phyloP scores from a whole-genome alignment of 2,113 vertebrate genomes.

The Hiodon alosoides region DNA sequence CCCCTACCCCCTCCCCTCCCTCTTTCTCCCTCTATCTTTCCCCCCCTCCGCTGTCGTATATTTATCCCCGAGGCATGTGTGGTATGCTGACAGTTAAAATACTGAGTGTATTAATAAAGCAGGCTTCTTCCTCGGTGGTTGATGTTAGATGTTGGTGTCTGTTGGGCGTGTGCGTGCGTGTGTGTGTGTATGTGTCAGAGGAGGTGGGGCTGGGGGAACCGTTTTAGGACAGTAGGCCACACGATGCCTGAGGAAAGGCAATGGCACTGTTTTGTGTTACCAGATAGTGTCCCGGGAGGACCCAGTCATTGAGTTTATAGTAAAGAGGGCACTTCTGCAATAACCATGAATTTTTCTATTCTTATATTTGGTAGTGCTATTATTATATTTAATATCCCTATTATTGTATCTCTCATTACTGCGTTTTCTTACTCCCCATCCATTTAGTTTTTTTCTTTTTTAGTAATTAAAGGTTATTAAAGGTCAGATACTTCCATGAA shows the following conservation, averaged over 20 bases:
- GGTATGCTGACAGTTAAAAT: conserved; percentile 35
- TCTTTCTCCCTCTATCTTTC: conserved; percentile 25
- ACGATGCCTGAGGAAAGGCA: conserved; percentile 53
- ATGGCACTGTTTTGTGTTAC: conserved; percentile 59
- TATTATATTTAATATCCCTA: conserved; percentile 39
- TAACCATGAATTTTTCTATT: conserved; percentile 42
- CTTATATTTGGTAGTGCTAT: conserved; percentile 42
- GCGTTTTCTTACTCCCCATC: conserved; percentile 14
- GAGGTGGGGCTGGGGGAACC: conserved; percentile 16
- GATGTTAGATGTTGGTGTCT: not conserved
- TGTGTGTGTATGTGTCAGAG: conserved; percentile 15
- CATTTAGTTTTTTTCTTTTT: conserved; percentile 31
- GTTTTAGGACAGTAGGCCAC: conserved; percentile 58
- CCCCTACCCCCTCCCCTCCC: not conserved
- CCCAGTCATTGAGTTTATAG: conserved; percentile 34
- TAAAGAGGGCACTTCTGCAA: conserved; percentile 49
- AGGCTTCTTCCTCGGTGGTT: not conserved
- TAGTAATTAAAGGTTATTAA: conserved; percentile 39
- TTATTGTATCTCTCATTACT: conserved; percentile 29
- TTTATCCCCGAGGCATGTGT: conserved; percentile 40
- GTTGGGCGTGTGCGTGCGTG: not conserved
- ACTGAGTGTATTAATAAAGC: conserved; percentile 7
- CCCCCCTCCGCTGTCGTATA: conserved; percentile 34
- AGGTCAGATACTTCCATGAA: conserved; percentile 37
- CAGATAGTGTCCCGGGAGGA: conserved; percentile 34